Conservation (phyloP, 1,140 invertebrate genomes). For the Zophobas atratus region DNA sequence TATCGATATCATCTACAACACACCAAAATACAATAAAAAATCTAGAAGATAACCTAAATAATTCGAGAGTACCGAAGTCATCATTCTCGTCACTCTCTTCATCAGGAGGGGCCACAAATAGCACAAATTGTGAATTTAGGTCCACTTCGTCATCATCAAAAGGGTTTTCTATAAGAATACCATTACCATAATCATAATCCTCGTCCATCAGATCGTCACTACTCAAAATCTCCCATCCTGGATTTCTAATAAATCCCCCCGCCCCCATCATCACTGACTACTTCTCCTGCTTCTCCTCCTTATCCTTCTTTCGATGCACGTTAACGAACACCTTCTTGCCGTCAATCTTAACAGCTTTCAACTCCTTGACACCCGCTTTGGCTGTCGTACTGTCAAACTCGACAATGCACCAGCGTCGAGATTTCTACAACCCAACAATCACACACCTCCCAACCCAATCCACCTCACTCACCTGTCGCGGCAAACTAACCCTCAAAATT, state of each 20-base stretch:
- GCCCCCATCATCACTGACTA: slow-evolving; percentile 16
- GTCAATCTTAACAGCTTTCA: slow-evolving; percentile 1
- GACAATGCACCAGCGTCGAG: slow-evolving; percentile 53
- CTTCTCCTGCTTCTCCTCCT: neutral
- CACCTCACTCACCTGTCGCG: slow-evolving; percentile 50
- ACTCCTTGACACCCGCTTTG: neutral
- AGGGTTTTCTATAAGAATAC: neutral
- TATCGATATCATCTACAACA: neutral
- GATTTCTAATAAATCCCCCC: slow-evolving; percentile 16
- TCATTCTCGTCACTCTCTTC: slow-evolving; percentile 12
- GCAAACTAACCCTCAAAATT: slow-evolving; percentile 42
- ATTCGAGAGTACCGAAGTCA: neutral
- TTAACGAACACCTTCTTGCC: slow-evolving; percentile 10
- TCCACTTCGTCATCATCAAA: slow-evolving; percentile 16
- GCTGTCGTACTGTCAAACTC: slow-evolving; percentile 31
- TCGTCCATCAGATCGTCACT: slow-evolving; percentile 23
- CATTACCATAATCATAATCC: slow-evolving; percentile 1
- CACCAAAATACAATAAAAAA: too few relatives aligned
- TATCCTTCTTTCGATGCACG: neutral
- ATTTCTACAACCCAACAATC: slow-evolving; percentile 49
- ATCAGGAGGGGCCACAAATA: slow-evolving; percentile 12
- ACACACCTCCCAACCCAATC: neutral
- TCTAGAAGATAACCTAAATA: too few relatives aligned
- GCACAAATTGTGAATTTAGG: neutral
- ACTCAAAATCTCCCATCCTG: slow-evolving; percentile 24